These are phyloP conservation scores for Petrocephalus schoutedeni DNA, from an alignment of 2,797 vertebrate species.

Conservation along the genomic window DNA sequence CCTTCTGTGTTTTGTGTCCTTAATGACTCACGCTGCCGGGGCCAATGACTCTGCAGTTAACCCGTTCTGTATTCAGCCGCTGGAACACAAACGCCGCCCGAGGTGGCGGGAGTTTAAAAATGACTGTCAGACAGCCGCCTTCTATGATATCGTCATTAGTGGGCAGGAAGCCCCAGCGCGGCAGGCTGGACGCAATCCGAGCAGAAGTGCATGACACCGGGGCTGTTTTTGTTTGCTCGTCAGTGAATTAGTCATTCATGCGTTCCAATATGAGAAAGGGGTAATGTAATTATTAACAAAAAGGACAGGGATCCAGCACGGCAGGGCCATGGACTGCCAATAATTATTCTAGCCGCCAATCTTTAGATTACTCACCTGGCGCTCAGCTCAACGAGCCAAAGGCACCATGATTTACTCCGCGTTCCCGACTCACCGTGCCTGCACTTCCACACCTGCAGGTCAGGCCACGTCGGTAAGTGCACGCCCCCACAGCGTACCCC, in stretches of 20 bases:
- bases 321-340: background rate
- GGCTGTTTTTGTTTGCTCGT: background rate
- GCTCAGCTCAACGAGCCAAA: background rate
- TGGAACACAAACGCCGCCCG: background rate
- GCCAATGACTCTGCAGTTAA: background rate
- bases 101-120: background rate
- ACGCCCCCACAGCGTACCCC: background rate
- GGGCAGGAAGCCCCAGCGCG: background rate
- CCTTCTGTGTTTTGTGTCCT: background rate
- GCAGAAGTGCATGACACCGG: background rate
- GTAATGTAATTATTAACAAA: background rate
- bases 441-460: background rate
- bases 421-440: background rate
- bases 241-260: background rate
- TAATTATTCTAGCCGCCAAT: background rate
- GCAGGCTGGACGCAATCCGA: background rate
- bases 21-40: background rate
- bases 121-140: background rate
- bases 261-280: background rate
- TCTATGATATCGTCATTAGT: background rate
- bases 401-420: background rate
- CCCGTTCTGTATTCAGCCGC: background rate
- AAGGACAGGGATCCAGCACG: background rate
- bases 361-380: too few species aligned
- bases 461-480: background rate